Evolutionary conservation across 1,140 invertebrate species (phyloP).

Genomic region (Scaptomyza graminum): DNA sequence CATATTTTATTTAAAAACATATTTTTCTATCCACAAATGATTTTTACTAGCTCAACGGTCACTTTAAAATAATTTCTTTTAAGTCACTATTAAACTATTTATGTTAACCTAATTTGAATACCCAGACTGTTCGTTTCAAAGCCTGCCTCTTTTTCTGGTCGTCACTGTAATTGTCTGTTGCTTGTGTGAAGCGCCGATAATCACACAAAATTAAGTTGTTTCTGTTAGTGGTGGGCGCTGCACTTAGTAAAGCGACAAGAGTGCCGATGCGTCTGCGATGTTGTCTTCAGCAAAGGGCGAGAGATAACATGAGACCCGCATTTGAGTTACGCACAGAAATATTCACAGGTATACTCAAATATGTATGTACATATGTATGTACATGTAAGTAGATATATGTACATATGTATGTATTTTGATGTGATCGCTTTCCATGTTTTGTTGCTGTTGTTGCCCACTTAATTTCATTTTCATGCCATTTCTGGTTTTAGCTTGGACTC

Average conservation of each 20-base stretch:
- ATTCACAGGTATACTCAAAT: slow-evolving; percentile 13
- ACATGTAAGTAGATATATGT: slow-evolving; percentile 13
- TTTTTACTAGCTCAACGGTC: too few relatives aligned
- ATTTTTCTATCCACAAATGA: too few relatives aligned
- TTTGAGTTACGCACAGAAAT: slow-evolving; percentile 1
- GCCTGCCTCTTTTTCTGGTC: slow-evolving; percentile 11
- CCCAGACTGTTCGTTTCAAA: background rate
- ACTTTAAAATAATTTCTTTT: too few relatives aligned
- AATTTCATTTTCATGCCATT: slow-evolving; percentile 71
- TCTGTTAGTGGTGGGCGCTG: slow-evolving; percentile 21
- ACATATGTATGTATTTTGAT: slow-evolving; percentile 38
- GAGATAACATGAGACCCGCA: slow-evolving; percentile 13
- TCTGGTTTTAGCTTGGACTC: slow-evolving; percentile 71
- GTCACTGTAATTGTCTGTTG: slow-evolving; percentile 36
- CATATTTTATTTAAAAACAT: background rate
- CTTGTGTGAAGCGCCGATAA: slow-evolving; percentile 49
- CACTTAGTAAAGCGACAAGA: background rate
- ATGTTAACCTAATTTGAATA: background rate
- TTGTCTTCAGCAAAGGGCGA: slow-evolving; percentile 9
- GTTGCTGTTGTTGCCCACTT: slow-evolving; percentile 56
- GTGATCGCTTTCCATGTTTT: slow-evolving; percentile 15
- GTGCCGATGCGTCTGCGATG: slow-evolving; percentile 10
- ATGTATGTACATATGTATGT: slow-evolving; percentile 1
- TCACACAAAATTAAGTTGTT: slow-evolving; percentile 65
- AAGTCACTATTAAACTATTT: too few relatives aligned